Base-by-base conservation (phyloP, 2,888 invertebrate species). In the Cataglyphis rosenhaueri region DNA sequence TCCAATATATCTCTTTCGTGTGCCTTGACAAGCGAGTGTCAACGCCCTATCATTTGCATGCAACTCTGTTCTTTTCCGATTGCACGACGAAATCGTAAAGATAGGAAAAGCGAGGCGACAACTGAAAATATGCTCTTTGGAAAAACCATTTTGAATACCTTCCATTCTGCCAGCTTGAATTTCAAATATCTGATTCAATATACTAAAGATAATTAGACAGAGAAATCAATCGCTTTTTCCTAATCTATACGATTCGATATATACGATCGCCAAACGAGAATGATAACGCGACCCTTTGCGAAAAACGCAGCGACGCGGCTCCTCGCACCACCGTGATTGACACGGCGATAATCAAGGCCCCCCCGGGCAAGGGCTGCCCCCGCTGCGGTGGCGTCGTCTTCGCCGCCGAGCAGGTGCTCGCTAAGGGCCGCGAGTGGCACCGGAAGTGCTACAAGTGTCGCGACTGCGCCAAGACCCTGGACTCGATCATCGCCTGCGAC, bases 401-500 rank as follows among this genome's bases (percentile, higher is more conserved):
- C 95, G 98, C 98, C 88, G 99, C 99, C 65, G 99, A 99, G 95
- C 97, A 98, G 95, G 98, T 98, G 83, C 96, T 99, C 84, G 98
- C 98, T 75, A 98, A 98, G 94, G 97, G 98, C 88, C 96, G 96
- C 91, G 97, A 97, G 95, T 98, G 98, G 98, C 98, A 98, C 96
- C 97, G 97, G 95, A 98, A 98, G 95, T 98, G 98, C 95, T 98
- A 97, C 96, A 98, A 98, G 95, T 98, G 98, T 95, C 97, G 96
- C 89, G 98, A 99, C 94, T 99, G 99, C 95, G 97, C 97, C 92
- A 98, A 98, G 95, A 97, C 98, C 86, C 96, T 99, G 91, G 99
- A 99, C 94, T 99, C 99, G 74, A 98, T 98, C 94, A 98, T 98
- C 92, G 98, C 98, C 90, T 98, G 98, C 93, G 99, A 99, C 93